phyloP scores from a whole-genome alignment of 2,113 vertebrate genomes.

The Apodemus speciosus region DNA sequence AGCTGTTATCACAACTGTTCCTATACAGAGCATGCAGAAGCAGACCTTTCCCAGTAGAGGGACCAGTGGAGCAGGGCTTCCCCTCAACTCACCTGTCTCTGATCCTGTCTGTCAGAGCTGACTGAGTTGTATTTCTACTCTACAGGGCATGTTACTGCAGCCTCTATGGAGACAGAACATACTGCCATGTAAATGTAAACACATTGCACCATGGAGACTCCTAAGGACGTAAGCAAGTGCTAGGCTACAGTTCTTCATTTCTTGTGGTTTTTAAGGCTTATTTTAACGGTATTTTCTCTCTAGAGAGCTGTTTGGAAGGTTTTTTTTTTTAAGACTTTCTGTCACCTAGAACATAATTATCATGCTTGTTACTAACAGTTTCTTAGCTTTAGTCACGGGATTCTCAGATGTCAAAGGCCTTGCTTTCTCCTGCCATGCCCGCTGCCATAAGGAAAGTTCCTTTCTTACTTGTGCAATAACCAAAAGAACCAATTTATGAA shows the following conservation, averaged over 20 bases:
- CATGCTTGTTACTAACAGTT: not conserved
- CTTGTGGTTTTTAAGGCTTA: not conserved
- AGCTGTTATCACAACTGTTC: not conserved
- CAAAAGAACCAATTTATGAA: not conserved
- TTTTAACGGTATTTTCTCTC: slow-evolving; percentile 25
- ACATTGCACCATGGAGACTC: not conserved
- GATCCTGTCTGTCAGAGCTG: not conserved
- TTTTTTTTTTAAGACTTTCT: slow-evolving; percentile 15
- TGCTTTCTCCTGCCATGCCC: not conserved
- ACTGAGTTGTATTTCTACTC: not conserved
- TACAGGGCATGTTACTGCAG: fast-evolving
- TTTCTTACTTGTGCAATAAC: not conserved
- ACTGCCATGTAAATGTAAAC: not conserved
- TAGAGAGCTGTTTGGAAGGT: not conserved
- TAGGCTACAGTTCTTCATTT: not conserved
- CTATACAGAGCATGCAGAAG: not conserved
- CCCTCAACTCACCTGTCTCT: not conserved
- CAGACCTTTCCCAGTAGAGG: not conserved
- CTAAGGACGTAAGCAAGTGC: not conserved
- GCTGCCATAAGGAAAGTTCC: not conserved
- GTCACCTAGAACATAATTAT: not conserved
- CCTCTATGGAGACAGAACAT: not conserved
- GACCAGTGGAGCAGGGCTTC: too few relatives aligned
- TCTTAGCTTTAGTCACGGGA: not conserved
- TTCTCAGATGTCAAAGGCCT: not conserved